A percentile compares a stretch with the other conserved stretches of the same genome.
Conservation (phyloP, 2,797 vertebrate species). For the Delichon dasypus region DNA sequence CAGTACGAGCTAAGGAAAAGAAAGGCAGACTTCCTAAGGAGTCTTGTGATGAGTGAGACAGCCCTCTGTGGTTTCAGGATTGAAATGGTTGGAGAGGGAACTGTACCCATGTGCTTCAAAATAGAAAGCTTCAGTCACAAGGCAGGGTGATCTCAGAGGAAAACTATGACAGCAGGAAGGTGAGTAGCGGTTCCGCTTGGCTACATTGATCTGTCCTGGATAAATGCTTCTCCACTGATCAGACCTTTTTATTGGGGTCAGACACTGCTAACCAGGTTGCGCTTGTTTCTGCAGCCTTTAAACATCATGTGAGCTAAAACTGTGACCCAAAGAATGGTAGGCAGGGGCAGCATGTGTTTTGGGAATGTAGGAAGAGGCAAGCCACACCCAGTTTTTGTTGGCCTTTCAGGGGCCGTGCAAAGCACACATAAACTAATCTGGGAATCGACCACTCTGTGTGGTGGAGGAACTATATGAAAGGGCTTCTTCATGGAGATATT, state of each 20-base stretch:
- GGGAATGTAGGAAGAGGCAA: neutral
- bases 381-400: neutral
- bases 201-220: neutral
- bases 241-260: neutral
- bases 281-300: neutral
- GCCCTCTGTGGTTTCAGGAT: neutral
- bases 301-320: neutral
- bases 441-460: neutral
- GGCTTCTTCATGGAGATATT: neutral
- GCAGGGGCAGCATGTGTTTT: neutral
- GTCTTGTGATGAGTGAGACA: neutral
- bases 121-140: neutral
- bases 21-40: neutral
- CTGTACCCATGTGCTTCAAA: neutral
- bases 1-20: neutral
- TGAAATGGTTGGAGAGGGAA: neutral
- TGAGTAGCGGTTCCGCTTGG: neutral
- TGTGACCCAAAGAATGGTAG: neutral
- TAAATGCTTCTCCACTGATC: neutral
- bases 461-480: neutral
- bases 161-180: neutral
- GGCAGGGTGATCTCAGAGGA: conserved; percentile 19
- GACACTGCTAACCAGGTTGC: neutral
- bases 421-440: neutral
- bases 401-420: neutral